Conservation (phyloP, 2,797 vertebrate species). For the Cossypha heuglini region DNA sequence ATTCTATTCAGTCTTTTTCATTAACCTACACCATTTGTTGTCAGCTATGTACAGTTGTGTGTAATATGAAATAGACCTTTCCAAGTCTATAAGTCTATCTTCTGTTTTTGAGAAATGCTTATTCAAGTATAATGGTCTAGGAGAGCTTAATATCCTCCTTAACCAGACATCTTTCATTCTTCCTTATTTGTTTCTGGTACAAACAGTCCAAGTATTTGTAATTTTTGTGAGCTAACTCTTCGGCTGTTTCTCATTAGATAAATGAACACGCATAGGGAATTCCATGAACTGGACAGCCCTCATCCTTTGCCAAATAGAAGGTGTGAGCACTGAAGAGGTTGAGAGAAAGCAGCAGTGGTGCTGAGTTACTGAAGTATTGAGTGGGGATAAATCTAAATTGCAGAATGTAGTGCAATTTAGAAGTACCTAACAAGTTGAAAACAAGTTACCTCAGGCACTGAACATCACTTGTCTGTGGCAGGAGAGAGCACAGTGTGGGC, state of each 20-base stretch:
- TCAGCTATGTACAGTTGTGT: neutral
- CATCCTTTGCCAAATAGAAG: neutral
- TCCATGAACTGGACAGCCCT: neutral
- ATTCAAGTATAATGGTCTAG: neutral
- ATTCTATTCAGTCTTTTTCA: neutral
- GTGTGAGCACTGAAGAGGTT: neutral
- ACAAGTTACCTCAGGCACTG: neutral
- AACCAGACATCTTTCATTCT: neutral
- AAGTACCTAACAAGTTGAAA: neutral
- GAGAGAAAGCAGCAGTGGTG: neutral
- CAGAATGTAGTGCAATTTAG: neutral
- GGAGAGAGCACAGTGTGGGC: rapidly evolving
- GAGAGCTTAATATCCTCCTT: neutral
- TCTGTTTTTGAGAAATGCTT: neutral
- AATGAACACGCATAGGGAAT: neutral
- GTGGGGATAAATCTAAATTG: neutral
- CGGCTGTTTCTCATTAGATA: neutral
- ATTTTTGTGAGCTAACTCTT: neutral
- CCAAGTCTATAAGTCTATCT: neutral
- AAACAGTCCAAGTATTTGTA: neutral
- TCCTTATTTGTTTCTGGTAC: neutral
- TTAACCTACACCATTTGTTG: neutral
- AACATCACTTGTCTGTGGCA: neutral
- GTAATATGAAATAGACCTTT: neutral
- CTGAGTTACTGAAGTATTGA: neutral